Base-by-base conservation (phyloP, 2,888 invertebrate species). In the Conus canariensis region DNA sequence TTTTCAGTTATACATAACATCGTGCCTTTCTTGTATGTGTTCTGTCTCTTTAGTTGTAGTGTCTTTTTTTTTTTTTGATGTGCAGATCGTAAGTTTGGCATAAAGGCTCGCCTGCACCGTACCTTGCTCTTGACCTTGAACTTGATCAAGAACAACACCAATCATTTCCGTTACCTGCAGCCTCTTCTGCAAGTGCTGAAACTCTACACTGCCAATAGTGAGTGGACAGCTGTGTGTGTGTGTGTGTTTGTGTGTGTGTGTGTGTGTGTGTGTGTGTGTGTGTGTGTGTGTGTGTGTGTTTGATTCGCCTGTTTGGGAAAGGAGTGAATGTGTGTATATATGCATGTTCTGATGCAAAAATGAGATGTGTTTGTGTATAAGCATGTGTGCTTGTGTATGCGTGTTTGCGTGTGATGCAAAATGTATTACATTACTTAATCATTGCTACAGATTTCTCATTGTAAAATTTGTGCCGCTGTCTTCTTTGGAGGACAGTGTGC, bases 51-150 rank as follows among this genome's bases (percentile, higher is more conserved):
- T 2, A 64, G 10, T 64, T 64, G 64, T 64, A 7, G 4, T 16
- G 12, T 16, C 2, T 4, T 64, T 64, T 64, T 10, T 16, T 64
- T 64, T 64, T 64, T 64, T 10, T 64, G 1, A 70, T 85, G 94
- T 93, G 86, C 93, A 94, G 97, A 97, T 95, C 93, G 96, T 12
- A 98, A 97, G 96, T 98, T 98, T 95, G 97, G 97, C 30, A 96
- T 97, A 91, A 97, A 97, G 96, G 97, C 97, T 45, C 97, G 97
- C 94, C 96, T 97, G 95, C 95, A 95, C 90, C 93, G 95, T 88
- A 95, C 95, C 12, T 92, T 96, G 77, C 92, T 95, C n/a, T 92
- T 96, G 58, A 95, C 96, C 0, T 90, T 96, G 88, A 94, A 93
- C 89, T 90, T 96, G 91, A 93, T 96, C 74, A 95, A 95, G 91